A percentile compares a stretch with the other conserved stretches of the same genome.
These are phyloP conservation scores for Falco concolor DNA, from an alignment of 2,797 vertebrate genomes.

Conservation along the genomic window DNA sequence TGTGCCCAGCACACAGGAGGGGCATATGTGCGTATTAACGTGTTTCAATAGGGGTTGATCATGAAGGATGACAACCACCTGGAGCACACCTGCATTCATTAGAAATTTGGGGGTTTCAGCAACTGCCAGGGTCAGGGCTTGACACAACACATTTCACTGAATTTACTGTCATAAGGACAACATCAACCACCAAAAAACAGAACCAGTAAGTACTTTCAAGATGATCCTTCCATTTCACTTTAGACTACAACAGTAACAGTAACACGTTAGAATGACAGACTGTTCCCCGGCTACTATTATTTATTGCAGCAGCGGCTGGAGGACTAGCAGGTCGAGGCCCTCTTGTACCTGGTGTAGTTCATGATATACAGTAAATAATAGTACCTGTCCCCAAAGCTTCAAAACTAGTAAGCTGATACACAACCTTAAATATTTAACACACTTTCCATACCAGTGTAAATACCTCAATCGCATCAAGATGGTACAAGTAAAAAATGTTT, in stretches of 20 bases:
- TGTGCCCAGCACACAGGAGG: background rate
- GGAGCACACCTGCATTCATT: background rate
- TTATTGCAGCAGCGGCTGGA: background rate
- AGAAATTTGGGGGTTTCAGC: background rate
- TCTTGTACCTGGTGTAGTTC: background rate
- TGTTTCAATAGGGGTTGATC: background rate
- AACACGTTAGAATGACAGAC: background rate
- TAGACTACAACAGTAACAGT: background rate
- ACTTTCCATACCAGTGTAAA: background rate
- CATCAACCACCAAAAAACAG: background rate
- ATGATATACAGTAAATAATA: background rate
- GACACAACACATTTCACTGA: background rate
- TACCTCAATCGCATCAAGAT: background rate
- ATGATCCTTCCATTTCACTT: background rate
- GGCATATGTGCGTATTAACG: background rate
- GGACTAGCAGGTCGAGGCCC: background rate
- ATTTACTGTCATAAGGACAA: background rate
- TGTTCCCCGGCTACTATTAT: background rate
- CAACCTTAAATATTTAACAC: background rate
- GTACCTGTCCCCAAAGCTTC: background rate
- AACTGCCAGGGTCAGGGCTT: background rate
- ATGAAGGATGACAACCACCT: background rate
- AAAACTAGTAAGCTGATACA: background rate
- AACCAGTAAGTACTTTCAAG: background rate
- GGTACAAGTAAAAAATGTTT: background rate